Percentiles rank a stretch among this genome's conserved stretches.
These are phyloP conservation scores for Phenganax subtilis DNA, from an alignment of 92 coral and sea anemone species.

Conservation along the genomic window DNA sequence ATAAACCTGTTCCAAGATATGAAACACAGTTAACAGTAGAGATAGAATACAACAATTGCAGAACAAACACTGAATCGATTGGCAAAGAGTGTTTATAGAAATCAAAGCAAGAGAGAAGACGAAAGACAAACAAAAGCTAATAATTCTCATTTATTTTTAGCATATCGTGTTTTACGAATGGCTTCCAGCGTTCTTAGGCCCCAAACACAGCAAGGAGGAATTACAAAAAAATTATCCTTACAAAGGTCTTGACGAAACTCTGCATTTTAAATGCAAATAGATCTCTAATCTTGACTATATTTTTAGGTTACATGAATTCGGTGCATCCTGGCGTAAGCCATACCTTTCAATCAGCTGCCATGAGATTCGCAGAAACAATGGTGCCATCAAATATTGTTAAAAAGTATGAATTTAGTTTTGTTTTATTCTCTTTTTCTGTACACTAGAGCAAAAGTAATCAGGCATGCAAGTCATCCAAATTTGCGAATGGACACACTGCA, in stretches of 20 bases:
- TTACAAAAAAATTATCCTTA: conserved; percentile 25
- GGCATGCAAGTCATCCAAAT: no score
- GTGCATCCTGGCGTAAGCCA: conserved; percentile 31
- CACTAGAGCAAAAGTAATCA: no score
- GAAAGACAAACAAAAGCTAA: no score
- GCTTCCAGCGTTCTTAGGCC: conserved; percentile 34
- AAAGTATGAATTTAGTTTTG: not conserved
- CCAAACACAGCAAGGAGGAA: not conserved
- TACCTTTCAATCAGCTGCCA: conserved; percentile 34
- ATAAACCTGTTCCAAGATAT: no score
- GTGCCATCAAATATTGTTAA: conserved; percentile 14
- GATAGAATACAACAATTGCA: no score
- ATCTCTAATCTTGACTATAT: not conserved
- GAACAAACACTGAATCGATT: no score
- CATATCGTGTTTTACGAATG: conserved; percentile 36
- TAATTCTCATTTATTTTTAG: not conserved
- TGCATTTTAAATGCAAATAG: not conserved
- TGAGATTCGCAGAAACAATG: conserved; percentile 37
- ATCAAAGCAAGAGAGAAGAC: no score
- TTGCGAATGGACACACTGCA: not conserved
- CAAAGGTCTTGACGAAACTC: conserved; percentile 3
- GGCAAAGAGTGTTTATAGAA: no score
- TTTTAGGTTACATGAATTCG: conserved; percentile 18
- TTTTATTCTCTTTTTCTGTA: not conserved
- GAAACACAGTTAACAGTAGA: no score